These are phyloP conservation scores for Acholoe squamosa DNA, from an alignment of 2,888 invertebrate genomes.

Conservation along the genomic window DNA sequence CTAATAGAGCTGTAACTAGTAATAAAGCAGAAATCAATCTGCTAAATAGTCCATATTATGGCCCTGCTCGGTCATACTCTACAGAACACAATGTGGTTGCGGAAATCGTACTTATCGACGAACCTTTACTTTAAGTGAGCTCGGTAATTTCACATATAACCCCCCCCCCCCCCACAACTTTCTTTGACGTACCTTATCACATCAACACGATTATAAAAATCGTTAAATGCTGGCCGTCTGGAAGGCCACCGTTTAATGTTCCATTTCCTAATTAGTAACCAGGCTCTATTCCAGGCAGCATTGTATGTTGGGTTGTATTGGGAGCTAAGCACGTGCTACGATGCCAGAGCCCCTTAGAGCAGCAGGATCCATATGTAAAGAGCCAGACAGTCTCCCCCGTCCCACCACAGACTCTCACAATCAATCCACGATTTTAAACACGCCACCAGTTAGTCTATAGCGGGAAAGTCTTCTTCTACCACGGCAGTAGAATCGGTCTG, in stretches of 20 bases:
- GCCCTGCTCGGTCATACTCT: background rate
- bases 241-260: constrained; percentile 15
- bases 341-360: background rate
- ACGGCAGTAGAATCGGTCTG: background rate
- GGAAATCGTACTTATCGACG: background rate
- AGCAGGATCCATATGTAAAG: constrained; percentile 21
- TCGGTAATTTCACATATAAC: constrained; percentile 10
- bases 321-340: background rate
- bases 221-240: constrained; percentile 13
- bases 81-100: background rate
- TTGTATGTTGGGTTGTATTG: constrained; percentile 35
- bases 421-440: constrained; percentile 15
- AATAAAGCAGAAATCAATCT: background rate
- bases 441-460: background rate
- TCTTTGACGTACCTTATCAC: constrained; percentile 36
- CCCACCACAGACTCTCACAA: background rate
- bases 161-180: background rate
- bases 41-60: background rate
- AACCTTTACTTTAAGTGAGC: background rate
- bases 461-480: background rate
- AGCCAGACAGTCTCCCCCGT: background rate
- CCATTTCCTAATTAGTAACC: constrained; percentile 50
- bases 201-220: constrained; percentile 52
- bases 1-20: too few species aligned
- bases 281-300: background rate